A percentile compares a stretch with the other conserved stretches of the same genome.
phyloP scores from a whole-genome alignment of 2,888 invertebrate genomes.

The Morpho achilles region DNA sequence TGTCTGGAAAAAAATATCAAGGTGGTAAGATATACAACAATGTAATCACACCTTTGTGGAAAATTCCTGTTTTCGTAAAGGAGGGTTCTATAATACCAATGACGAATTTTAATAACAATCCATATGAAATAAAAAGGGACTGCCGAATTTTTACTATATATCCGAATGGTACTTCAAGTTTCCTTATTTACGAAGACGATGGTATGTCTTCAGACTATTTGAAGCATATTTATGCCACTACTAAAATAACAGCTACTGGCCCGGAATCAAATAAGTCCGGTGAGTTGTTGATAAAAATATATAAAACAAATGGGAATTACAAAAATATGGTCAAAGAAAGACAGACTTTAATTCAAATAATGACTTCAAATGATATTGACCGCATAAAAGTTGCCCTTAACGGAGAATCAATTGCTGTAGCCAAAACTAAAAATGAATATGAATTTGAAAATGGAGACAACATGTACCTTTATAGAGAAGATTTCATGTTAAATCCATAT shows the following conservation, averaged over 20 bases:
- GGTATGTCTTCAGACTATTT: conserved; percentile 55
- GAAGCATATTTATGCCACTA: conserved; percentile 42
- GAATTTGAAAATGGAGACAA: conserved; percentile 48
- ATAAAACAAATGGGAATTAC: conserved; percentile 53
- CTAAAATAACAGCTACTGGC: conserved; percentile 43
- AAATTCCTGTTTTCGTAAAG: conserved; percentile 62
- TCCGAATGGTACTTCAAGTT: conserved; percentile 47
- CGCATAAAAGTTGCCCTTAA: conserved; percentile 50
- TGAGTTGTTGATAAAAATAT: conserved; percentile 47
- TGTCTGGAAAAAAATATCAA: conserved; percentile 61
- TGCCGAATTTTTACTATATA: conserved; percentile 54
- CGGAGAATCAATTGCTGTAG: conserved; percentile 41
- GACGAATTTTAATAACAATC: conserved; percentile 61
- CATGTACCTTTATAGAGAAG: conserved; percentile 47
- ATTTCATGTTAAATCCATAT: conserved; percentile 53
- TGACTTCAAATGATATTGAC: conserved; percentile 41
- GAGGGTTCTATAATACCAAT: conserved; percentile 68
- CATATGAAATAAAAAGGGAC: conserved; percentile 51
- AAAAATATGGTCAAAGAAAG: conserved; percentile 49
- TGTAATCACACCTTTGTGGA: conserved; percentile 57
- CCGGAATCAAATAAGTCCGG: conserved; percentile 43
- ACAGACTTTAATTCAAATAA: conserved; percentile 54
- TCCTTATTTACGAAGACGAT: conserved; percentile 65
- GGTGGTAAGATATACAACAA: conserved; percentile 64
- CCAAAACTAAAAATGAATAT: conserved; percentile 40